Base-by-base conservation (phyloP, 1,140 invertebrate genomes). In the Hycleus phaleratus region DNA sequence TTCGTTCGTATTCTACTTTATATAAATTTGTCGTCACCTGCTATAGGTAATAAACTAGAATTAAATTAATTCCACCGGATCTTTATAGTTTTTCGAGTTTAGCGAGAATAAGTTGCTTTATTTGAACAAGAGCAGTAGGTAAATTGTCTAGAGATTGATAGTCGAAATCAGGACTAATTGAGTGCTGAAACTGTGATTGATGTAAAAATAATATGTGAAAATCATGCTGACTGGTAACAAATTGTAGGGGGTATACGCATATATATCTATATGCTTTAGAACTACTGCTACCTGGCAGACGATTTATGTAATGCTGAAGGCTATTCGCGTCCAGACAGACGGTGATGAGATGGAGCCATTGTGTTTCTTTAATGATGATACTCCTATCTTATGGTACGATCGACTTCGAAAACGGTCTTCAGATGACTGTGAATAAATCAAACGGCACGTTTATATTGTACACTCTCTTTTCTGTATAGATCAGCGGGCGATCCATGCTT, bases 131-230 rank as follows among this genome's bases (percentile, higher is more conserved):
- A 32, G 32, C 32, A 32, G 32, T 32, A 32, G 32, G 54, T 60
- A 59, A 60, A 52, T 61, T 18, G 38, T 56, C 53, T 50, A 48
- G 59, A 67, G 67, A 68, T 68, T 68, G 67, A 67, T 68, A 59
- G 61, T 49, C 63, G 42, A 51, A 56, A 56, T 59, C 59, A 56
- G 58, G 56, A 38, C 63, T 69, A 69, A 69, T 69, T 68, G 66
- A 68, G 66, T 68, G 68, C 62, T 69, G 68, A 69, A 67, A 64
- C 50, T 46, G 64, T 67, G 68, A 69, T 69, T 68, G 68, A 69
- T 69, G 68, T 68, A 67, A 68, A 69, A 69, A 69, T 69, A 69
- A 69, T 69, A 69, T 67, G 68, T 69, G 68, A 69, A 68, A 69
- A 69, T 69, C 68, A 68, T 56, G 64, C 61, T 66, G 65, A 68